Conservation (phyloP, 2,113 vertebrate genomes). For the Talpa occidentalis region DNA sequence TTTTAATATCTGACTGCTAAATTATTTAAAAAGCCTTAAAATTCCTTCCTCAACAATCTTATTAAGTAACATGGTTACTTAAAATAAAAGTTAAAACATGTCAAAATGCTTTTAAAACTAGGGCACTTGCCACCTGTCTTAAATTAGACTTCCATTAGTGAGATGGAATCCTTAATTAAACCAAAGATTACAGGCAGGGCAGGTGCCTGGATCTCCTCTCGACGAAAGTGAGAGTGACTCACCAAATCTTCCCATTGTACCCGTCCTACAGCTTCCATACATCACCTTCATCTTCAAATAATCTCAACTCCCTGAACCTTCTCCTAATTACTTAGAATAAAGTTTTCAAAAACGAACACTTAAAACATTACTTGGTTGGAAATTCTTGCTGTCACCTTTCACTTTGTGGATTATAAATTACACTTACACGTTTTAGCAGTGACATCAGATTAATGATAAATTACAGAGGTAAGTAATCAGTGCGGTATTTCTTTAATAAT, state of each 20-base stretch:
- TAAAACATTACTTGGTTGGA: conserved; percentile 58
- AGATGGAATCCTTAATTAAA: not conserved
- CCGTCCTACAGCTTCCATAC: not conserved
- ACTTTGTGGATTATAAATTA: conserved; percentile 77
- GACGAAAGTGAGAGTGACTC: not conserved
- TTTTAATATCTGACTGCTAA: conserved; percentile 43
- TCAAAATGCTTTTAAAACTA: conserved; percentile 64
- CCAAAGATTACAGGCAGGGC: not conserved
- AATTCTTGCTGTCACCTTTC: conserved; percentile 59
- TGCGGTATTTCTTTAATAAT: conserved; percentile 76
- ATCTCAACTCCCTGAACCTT: conserved; percentile 38
- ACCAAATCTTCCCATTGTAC: not conserved
- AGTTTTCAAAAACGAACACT: conserved; percentile 70
- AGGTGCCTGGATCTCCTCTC: not conserved
- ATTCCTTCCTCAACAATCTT: conserved; percentile 17
- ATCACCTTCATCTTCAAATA: conserved; percentile 49
- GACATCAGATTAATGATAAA: conserved; percentile 81
- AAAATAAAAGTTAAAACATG: conserved; percentile 35
- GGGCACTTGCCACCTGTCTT: not conserved
- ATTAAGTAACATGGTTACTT: conserved; percentile 18
- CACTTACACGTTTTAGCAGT: conserved; percentile 61
- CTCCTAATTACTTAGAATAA: conserved; percentile 51
- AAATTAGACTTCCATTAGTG: conserved; percentile 1
- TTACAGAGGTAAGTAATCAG: conserved; percentile 76
- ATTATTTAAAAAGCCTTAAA: conserved; percentile 49